phyloP scores from a whole-genome alignment of 2,797 vertebrate species.

The Enteromius anoplus region DNA sequence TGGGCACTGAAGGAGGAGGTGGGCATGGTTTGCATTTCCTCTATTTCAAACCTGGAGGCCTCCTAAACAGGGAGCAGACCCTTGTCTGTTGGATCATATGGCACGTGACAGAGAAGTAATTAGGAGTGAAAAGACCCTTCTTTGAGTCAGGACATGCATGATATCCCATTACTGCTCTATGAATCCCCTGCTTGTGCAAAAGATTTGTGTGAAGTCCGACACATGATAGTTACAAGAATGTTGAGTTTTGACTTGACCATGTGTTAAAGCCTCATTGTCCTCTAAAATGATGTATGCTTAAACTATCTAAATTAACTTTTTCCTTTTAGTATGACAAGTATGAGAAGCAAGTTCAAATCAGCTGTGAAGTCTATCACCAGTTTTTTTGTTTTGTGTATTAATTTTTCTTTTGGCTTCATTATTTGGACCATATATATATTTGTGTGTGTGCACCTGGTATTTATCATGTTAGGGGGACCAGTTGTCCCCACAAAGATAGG shows the following conservation, averaged over 20 bases:
- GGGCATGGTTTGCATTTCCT: conserved; percentile 52
- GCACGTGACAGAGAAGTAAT: conserved; percentile 37
- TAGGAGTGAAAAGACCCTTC: conserved; percentile 36
- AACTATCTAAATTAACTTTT: no score
- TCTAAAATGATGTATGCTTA: neutral
- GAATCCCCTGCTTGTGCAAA: conserved; percentile 33
- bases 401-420: neutral
- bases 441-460: no score
- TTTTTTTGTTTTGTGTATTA: no score
- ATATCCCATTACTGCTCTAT: conserved; percentile 39
- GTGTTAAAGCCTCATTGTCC: neutral
- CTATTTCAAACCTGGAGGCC: conserved; percentile 27
- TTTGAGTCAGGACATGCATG: conserved; percentile 30
- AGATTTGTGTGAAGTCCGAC: conserved; percentile 8
- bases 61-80: conserved; percentile 33
- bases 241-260: neutral
- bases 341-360: neutral
- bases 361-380: neutral
- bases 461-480: no score
- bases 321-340: neutral
- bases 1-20: conserved; percentile 32
- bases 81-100: conserved; percentile 34
- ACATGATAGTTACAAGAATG: conserved; percentile 8
- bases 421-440: no score
- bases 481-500: no score